Conservation (phyloP, 2,797 vertebrate species). For the Carapus acus region DNA sequence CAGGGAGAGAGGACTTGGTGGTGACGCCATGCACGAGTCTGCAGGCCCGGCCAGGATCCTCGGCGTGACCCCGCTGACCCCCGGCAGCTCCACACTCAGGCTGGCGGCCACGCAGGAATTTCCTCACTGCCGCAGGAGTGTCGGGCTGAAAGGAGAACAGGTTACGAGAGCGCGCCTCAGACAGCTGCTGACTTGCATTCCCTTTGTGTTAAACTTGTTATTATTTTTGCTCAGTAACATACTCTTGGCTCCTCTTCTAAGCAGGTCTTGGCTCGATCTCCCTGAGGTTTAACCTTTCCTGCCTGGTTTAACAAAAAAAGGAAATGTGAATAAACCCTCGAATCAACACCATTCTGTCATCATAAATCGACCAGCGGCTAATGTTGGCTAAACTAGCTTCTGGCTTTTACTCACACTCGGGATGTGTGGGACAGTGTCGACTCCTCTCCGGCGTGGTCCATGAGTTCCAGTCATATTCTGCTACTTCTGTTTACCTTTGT, state of each 20-base stretch:
- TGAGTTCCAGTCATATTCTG: conserved; percentile 30
- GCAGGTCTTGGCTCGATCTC: conserved; percentile 61
- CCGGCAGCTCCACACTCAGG: conserved; percentile 71
- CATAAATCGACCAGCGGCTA: too few relatives aligned
- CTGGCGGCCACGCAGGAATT: conserved; percentile 69
- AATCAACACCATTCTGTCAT: too few relatives aligned
- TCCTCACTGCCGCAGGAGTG: conserved; percentile 73
- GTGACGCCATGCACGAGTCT: conserved; percentile 74
- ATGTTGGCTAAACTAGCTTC: too few relatives aligned
- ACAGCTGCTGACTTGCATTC: too few relatives aligned
- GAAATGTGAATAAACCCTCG: too few relatives aligned
- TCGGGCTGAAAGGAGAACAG: conserved; percentile 54
- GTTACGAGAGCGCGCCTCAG: too few relatives aligned
- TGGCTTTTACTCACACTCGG: conserved; percentile 44
- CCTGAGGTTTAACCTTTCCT: conserved; percentile 65
- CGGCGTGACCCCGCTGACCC: conserved; percentile 75
- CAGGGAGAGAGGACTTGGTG: conserved; percentile 53
- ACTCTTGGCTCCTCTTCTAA: conserved; percentile 74
- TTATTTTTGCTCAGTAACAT: too few relatives aligned
- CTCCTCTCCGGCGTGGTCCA: conserved; percentile 21
- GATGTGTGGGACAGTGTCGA: conserved; percentile 16
- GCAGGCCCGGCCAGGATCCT: conserved; percentile 75
- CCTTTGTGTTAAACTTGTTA: too few relatives aligned
- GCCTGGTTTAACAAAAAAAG: conserved; percentile 66
- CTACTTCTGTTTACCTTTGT: not conserved